A percentile compares a stretch with the other conserved stretches of the same genome.
Evolutionary conservation across 2,888 invertebrate genomes (phyloP).

Genomic region (Meiosimyza platycephala): DNA sequence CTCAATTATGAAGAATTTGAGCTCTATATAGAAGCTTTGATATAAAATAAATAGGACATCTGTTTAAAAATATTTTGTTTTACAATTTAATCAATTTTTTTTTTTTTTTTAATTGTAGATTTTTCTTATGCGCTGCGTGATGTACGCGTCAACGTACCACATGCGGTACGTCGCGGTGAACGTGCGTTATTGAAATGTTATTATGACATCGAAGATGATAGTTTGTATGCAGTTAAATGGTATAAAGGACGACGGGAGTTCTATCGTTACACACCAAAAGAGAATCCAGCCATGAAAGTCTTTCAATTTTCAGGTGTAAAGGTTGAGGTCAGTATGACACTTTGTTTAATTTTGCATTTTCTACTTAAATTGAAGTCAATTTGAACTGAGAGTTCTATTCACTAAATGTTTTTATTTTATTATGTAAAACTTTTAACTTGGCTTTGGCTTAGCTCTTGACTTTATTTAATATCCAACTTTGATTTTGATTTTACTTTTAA

Average conservation of each 20-base stretch:
- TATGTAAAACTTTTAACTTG: too few relatives aligned
- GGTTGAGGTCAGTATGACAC: slow-evolving; percentile 78
- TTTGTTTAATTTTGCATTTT: too few relatives aligned
- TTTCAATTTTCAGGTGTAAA: slow-evolving; percentile 79
- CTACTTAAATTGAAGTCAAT: too few relatives aligned
- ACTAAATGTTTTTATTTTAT: too few relatives aligned
- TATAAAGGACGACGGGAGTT: slow-evolving; percentile 85
- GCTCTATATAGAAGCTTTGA: too few relatives aligned
- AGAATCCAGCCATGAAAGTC: slow-evolving; percentile 76
- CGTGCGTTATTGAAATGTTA: slow-evolving; percentile 76
- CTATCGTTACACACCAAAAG: slow-evolving; percentile 83
- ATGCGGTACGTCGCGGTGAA: slow-evolving; percentile 74
- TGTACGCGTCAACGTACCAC: slow-evolving; percentile 75
- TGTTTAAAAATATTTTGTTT: too few relatives aligned
- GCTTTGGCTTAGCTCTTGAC: too few relatives aligned
- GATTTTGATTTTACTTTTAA: too few relatives aligned
- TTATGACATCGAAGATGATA: slow-evolving; percentile 81
- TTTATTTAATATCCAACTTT: too few relatives aligned
- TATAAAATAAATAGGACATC: too few relatives aligned
- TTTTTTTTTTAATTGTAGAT: slow-evolving; percentile 49
- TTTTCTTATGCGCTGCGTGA: slow-evolving; percentile 68
- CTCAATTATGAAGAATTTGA: too few relatives aligned
- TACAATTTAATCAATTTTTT: not conserved
- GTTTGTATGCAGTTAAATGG: slow-evolving; percentile 87
- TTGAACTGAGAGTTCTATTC: too few relatives aligned